A percentile compares a stretch with the other conserved stretches of the same genome.
Evolutionary conservation across 2,797 vertebrate genomes (phyloP).

Genomic region (Sebastiscus tertius): DNA sequence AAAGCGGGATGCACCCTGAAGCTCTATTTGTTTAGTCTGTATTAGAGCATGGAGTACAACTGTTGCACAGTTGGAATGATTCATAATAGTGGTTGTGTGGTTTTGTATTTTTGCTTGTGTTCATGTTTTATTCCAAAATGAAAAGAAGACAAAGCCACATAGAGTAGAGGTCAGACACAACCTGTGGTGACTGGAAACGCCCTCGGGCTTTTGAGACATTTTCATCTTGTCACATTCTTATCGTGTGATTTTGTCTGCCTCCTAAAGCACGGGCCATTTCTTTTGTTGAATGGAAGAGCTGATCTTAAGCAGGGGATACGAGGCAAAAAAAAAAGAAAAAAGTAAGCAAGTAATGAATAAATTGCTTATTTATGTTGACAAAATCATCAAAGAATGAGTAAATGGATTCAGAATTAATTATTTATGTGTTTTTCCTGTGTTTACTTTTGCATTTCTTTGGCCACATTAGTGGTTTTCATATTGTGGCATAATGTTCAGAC

Average conservation of each 20-base stretch:
- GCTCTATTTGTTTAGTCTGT: conserved; percentile 27
- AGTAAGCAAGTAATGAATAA: background rate
- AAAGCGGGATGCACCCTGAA: conserved; percentile 13
- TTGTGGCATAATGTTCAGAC: background rate
- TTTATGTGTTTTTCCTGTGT: background rate
- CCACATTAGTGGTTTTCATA: background rate
- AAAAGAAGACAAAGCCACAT: conserved; percentile 16
- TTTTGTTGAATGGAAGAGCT: background rate
- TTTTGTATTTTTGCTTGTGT: conserved; percentile 16
- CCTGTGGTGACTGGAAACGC: conserved; percentile 38
- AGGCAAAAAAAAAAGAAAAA: background rate
- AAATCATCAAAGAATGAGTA: background rate
- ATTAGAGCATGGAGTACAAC: background rate
- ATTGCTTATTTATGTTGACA: background rate
- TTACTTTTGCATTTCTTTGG: background rate
- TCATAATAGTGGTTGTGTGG: conserved; percentile 18
- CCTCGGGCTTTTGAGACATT: conserved; percentile 43
- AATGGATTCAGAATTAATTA: background rate
- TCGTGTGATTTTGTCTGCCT: background rate
- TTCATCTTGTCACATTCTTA: conserved; percentile 41
- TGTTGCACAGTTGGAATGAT: conserved; percentile 14
- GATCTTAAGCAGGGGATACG: background rate
- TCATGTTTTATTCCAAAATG: conserved; percentile 29
- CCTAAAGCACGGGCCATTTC: background rate
- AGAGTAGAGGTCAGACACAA: conserved; percentile 48